Percentiles rank a stretch among this genome's conserved stretches.
Evolutionary conservation across 2,113 vertebrate species (phyloP).

Genomic region (Dipodomys stephensi): DNA sequence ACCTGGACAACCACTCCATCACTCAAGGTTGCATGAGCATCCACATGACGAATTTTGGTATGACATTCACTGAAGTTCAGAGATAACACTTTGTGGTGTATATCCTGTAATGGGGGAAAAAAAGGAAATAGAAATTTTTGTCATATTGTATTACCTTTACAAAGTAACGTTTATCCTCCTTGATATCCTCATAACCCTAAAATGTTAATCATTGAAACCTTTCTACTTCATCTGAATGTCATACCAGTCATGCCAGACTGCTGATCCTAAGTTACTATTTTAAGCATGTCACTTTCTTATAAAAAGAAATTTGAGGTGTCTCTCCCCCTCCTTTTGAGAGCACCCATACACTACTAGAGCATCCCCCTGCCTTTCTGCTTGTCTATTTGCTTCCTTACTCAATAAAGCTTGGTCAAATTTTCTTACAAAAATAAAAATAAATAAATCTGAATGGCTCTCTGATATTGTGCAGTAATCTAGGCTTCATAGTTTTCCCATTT

Average conservation of each 20-base stretch:
- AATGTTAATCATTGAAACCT: not conserved
- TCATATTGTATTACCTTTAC: not conserved
- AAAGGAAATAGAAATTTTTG: constrained; percentile 7
- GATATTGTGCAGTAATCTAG: not conserved
- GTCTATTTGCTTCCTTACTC: too few species aligned
- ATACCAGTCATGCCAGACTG: not conserved
- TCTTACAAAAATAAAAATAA: too few species aligned
- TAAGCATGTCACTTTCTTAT: not conserved
- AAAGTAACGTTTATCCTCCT: not conserved
- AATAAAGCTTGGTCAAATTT: too few species aligned
- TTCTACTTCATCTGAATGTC: constrained; percentile 6
- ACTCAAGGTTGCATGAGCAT: constrained; percentile 96
- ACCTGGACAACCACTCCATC: constrained; percentile 98
- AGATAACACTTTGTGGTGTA: constrained; percentile 99
- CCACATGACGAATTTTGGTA: constrained; percentile 98
- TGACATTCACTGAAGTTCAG: constrained; percentile 98
- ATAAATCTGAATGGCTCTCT: too few species aligned
- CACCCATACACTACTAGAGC: too few species aligned
- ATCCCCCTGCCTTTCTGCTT: too few species aligned
- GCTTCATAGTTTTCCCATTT: not conserved
- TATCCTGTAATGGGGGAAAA: constrained; percentile 89
- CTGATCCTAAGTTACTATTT: not conserved
- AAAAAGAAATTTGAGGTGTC: not conserved
- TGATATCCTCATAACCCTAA: not conserved
- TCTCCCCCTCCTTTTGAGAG: too few species aligned